Evolutionary conservation across 2,113 vertebrate species (phyloP), one percentile per base, ranked within the genome.

Genomic region (Polypterus bichir): DNA sequence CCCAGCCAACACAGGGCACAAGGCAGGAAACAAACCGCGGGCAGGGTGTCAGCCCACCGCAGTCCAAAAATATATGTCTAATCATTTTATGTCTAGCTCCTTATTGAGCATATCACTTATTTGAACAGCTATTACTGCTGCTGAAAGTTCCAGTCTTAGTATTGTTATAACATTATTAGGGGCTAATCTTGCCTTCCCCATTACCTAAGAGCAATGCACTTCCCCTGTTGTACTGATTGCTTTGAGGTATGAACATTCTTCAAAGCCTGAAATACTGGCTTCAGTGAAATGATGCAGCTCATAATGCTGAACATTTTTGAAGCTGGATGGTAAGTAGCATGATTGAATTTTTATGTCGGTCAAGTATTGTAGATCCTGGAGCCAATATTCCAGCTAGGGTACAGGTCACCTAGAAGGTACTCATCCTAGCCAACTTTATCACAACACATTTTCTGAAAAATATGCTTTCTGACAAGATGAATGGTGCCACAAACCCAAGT

Each of bases 371-470:
- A 68, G 27, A 8, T 66, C 64, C 66, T 3, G 57, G 3, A 70
- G 0, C 60, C 59, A 66, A 46, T 54, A 48, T 46, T 68, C 71
- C 68, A 64, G 66, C 4, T 56, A 10, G 44, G 66, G 61, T 58
- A 56, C 3, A 63, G 27, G 9, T 63, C 65, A 46, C 27, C 27
- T 1, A 57, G 49, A 4, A 66, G 65, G 27, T 48, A 46, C 9
- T 45, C 27, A 44, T 63, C 61, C 62, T 59, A 64, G 6, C n/a
- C 47, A 2, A 54, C n/a, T 9, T 63, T 27, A 27, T 27, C 27
- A 27, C 27, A 27, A 27, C 27, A 27, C 27, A 27, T 27, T 10
- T 60, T 11, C 6, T 65, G 59, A 6, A 65, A 44, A 10, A 68
- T 65, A 54, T 68, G 63, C 27, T 68, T 68, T 5, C 63, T 57